These are phyloP conservation scores for Pangasius djambal DNA, from an alignment of 2,797 vertebrate genomes.

Conservation along the genomic window DNA sequence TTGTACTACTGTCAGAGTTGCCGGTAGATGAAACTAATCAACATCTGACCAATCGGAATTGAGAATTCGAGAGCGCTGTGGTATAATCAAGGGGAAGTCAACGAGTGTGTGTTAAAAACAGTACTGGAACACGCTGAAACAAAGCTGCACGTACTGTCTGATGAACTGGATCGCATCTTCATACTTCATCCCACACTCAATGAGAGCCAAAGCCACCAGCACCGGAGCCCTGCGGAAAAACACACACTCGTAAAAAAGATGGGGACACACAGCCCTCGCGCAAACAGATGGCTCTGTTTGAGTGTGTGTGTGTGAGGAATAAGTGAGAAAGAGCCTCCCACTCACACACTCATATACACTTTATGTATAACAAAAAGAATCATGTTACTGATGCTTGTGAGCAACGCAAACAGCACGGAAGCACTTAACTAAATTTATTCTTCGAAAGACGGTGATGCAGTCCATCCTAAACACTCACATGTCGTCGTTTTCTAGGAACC, in stretches of 20 bases:
- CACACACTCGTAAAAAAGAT: not conserved
- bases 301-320: not conserved
- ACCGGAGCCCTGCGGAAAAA: conserved; percentile 77
- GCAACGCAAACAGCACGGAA: not conserved
- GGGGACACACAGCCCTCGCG: not conserved
- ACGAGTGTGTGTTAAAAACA: too few species aligned
- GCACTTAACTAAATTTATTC: not conserved
- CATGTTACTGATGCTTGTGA: not conserved
- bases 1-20: not conserved
- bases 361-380: not conserved
- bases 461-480: not conserved
- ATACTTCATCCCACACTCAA: conserved; percentile 88
- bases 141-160: conserved; percentile 79
- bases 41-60: not conserved
- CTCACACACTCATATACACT: not conserved
- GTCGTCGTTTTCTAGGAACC: not conserved
- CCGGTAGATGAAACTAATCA: not conserved
- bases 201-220: conserved; percentile 83
- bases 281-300: not conserved
- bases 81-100: not conserved
- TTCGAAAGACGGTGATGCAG: not conserved
- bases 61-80: not conserved
- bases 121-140: conserved; percentile 1
- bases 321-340: conserved; percentile 11
- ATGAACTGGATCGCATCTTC: conserved; percentile 90